A percentile compares a stretch with the other conserved stretches of the same genome.
These are phyloP conservation scores for Glaucopsyche alexis DNA, from an alignment of 2,888 invertebrate species.

Conservation along the genomic window DNA sequence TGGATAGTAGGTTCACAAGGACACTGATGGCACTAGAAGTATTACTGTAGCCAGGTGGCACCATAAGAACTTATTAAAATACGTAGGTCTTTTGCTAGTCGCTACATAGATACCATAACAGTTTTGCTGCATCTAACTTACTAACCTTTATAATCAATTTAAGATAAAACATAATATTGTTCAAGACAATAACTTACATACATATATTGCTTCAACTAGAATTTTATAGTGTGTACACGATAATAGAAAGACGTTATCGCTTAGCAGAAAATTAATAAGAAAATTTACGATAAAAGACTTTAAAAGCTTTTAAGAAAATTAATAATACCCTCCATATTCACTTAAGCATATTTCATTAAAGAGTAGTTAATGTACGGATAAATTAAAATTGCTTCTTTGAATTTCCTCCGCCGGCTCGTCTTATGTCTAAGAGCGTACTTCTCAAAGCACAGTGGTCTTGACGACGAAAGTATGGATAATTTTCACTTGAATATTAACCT, in stretches of 20 bases:
- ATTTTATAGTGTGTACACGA: too few species aligned
- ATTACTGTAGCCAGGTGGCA: slow-evolving; percentile 1
- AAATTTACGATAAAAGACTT: neutral
- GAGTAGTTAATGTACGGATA: slow-evolving; percentile 17
- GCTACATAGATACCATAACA: neutral
- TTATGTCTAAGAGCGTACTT: neutral
- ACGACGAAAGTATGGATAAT: neutral
- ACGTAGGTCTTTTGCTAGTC: neutral
- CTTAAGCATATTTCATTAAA: neutral
- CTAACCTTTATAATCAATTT: too few species aligned
- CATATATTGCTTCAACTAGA: too few species aligned
- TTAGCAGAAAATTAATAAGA: neutral
- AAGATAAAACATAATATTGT: too few species aligned
- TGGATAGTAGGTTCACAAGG: neutral
- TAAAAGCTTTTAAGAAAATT: slow-evolving; percentile 11
- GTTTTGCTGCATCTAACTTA: neutral
- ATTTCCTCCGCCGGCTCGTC: neutral
- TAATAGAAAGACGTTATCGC: neutral
- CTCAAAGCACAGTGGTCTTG: neutral
- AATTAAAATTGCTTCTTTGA: slow-evolving; percentile 21
- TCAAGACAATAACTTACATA: too few species aligned
- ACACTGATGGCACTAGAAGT: neutral
- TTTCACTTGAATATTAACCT: neutral
- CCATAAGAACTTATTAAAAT: neutral
- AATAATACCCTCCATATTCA: neutral